Conservation (phyloP, 64 coral and sea anemone species). For the Astreopora myriophthalma region DNA sequence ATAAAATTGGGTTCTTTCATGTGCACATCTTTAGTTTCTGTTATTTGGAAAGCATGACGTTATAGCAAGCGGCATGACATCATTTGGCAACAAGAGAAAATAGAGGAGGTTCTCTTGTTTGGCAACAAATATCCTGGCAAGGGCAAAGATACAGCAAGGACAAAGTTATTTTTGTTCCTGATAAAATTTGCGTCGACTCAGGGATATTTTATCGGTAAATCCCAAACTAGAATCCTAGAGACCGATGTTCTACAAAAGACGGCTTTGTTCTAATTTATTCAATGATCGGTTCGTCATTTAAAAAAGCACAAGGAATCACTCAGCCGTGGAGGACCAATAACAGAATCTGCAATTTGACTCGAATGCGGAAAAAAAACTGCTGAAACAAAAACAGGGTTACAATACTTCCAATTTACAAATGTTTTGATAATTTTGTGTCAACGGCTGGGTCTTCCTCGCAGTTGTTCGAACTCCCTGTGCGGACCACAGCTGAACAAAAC, state of each 20-base stretch:
- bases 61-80: too few species aligned
- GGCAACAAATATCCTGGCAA: background rate
- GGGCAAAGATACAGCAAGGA: background rate
- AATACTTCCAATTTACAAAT: background rate
- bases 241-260: too few species aligned
- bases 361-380: conserved; percentile 41
- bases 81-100: too few species aligned
- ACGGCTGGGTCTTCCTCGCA: background rate
- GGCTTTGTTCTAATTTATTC: background rate
- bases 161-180: background rate
- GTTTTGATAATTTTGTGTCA: background rate
- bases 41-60: too few species aligned
- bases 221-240: background rate
- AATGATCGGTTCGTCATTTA: background rate
- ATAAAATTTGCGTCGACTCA: background rate
- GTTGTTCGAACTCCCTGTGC: background rate
- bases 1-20: too few species aligned
- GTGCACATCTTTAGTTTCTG: too few species aligned
- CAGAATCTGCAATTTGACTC: background rate
- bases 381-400: background rate
- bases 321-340: background rate
- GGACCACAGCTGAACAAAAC: background rate
- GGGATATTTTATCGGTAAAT: background rate
- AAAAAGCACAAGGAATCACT: background rate
- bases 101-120: background rate